Conservation (phyloP, 2,888 invertebrate species). For the Plemyria rubiginata region DNA sequence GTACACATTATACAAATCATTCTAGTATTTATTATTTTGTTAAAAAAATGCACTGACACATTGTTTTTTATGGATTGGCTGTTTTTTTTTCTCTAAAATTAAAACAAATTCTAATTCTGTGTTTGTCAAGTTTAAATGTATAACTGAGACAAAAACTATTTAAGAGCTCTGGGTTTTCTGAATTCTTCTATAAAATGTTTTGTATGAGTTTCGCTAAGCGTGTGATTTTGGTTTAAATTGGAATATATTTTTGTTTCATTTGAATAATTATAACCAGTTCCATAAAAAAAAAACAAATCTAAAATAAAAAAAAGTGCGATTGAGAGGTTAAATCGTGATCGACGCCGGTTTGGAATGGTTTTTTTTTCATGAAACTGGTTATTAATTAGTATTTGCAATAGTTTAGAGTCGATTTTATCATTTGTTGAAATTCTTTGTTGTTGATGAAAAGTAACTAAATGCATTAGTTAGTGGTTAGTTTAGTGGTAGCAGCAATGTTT, state of each 20-base stretch:
- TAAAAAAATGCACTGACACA: constrained; percentile 5
- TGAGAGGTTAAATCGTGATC: too few relatives aligned
- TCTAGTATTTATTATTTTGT: too few relatives aligned
- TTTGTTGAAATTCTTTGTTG: too few relatives aligned
- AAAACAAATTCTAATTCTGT: background rate
- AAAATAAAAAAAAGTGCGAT: too few relatives aligned
- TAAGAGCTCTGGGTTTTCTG: too few relatives aligned
- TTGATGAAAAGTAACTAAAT: too few relatives aligned
- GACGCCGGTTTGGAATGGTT: too few relatives aligned
- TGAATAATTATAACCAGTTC: background rate
- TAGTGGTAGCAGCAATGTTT: constrained; percentile 16
- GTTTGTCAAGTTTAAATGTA: background rate
- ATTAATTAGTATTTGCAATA: too few relatives aligned
- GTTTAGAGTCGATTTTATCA: too few relatives aligned
- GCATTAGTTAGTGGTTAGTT: constrained; percentile 5
- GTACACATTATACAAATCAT: background rate
- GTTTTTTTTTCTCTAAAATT: background rate
- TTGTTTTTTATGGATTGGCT: constrained; percentile 6
- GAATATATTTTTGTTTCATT: background rate
- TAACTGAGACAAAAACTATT: background rate
- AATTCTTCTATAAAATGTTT: background rate
- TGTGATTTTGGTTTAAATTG: background rate
- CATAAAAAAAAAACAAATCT: too few relatives aligned
- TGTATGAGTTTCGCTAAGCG: background rate
- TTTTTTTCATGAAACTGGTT: too few relatives aligned